Evolutionary conservation across 2,113 vertebrate genomes (phyloP).

Genomic region (Daubentonia madagascariensis): DNA sequence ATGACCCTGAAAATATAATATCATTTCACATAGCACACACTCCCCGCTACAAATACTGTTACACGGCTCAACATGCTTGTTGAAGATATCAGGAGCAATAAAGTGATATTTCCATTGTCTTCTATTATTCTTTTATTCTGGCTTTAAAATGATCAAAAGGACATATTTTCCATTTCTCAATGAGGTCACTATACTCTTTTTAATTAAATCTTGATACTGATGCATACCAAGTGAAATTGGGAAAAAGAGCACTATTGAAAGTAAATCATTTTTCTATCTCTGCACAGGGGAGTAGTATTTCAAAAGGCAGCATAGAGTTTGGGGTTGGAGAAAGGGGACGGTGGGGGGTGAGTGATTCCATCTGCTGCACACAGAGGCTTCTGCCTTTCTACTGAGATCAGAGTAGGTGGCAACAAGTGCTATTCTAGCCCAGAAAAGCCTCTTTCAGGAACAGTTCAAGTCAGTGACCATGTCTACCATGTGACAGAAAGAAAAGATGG

Average conservation of each 20-base stretch:
- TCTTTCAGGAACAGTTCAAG: not conserved
- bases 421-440: not conserved
- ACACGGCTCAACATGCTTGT: not conserved
- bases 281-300: slow-evolving; percentile 51
- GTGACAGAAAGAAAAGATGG: slow-evolving; percentile 18
- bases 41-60: not conserved
- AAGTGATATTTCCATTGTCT: not conserved
- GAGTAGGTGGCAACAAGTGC: not conserved
- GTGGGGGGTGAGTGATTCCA: not conserved
- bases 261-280: not conserved
- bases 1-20: not conserved
- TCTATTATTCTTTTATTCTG: not conserved
- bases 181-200: not conserved
- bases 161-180: not conserved
- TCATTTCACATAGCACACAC: not conserved
- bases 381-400: not conserved
- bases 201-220: not conserved
- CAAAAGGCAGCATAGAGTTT: slow-evolving; percentile 6
- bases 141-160: not conserved
- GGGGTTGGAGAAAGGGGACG: not conserved
- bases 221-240: not conserved
- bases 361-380: not conserved
- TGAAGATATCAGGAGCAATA: not conserved
- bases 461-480: not conserved
- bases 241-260: not conserved